Evolutionary conservation across 2,113 vertebrate genomes (phyloP).

Genomic region (Rafetus swinhoei): DNA sequence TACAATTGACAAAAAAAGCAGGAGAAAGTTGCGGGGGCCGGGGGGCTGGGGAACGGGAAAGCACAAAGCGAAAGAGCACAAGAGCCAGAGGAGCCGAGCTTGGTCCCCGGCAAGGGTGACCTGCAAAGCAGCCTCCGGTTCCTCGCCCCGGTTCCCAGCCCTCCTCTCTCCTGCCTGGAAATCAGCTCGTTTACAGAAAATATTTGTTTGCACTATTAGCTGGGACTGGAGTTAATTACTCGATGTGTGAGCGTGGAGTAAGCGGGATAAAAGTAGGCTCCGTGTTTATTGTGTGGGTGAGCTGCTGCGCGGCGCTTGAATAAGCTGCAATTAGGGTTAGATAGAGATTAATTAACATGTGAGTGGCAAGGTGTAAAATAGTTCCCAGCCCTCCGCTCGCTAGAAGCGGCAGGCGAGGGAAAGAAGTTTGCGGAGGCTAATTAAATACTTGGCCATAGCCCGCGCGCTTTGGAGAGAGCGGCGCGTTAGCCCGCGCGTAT

Average conservation of each 20-base stretch:
- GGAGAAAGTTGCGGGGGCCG: no score
- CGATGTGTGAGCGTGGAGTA: constrained; percentile 86
- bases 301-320: constrained; percentile 89
- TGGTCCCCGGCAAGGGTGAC: background rate
- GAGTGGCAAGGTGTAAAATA: constrained; percentile 87
- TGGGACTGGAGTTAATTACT: constrained; percentile 89
- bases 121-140: background rate
- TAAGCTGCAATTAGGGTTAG: constrained; percentile 92
- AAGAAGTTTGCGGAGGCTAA: constrained; percentile 82
- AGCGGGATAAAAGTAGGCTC: constrained; percentile 89
- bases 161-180: constrained; percentile 80
- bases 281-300: constrained; percentile 94
- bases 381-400: constrained; percentile 84
- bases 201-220: constrained; percentile 87
- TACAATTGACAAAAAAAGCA: background rate
- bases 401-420: constrained; percentile 82
- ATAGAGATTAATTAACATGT: constrained; percentile 91
- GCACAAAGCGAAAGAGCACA: no score
- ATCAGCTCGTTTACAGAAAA: constrained; percentile 84
- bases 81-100: no score
- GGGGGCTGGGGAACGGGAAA: no score
- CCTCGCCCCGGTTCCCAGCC: constrained; percentile 61
- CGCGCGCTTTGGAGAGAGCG: constrained; percentile 63
- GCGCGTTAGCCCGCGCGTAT: constrained; percentile 56
- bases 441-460: constrained; percentile 81